A percentile compares a stretch with the other conserved stretches of the same genome.
Conservation (phyloP, 2,888 invertebrate species). For the Rutpela maculata region DNA sequence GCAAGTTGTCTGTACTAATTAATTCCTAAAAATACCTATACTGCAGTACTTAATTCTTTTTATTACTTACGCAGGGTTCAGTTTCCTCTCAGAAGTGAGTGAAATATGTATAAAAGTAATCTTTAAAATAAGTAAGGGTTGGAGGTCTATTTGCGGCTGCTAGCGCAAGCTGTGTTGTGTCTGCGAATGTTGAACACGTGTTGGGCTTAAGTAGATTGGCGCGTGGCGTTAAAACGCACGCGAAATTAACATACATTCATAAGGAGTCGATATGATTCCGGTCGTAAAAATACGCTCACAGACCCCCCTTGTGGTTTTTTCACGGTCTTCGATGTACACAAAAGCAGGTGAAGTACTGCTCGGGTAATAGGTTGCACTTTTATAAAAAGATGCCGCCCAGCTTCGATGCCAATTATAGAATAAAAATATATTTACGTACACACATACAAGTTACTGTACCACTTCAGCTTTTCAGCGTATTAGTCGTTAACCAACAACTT, state of each 20-base stretch:
- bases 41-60: slow-evolving; percentile 4
- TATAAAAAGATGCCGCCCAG: slow-evolving; percentile 45
- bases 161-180: slow-evolving; percentile 44
- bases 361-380: slow-evolving; percentile 33
- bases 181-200: slow-evolving; percentile 49
- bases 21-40: slow-evolving; percentile 26
- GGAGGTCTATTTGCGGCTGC: slow-evolving; percentile 44
- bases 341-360: slow-evolving; percentile 49
- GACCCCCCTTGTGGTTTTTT: slow-evolving; percentile 43
- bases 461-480: slow-evolving; percentile 4
- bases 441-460: slow-evolving; percentile 18
- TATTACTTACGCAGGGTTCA: slow-evolving; percentile 5
- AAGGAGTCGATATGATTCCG: slow-evolving; percentile 41
- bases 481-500: slow-evolving; percentile 8
- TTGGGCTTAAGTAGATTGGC: slow-evolving; percentile 41
- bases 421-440: slow-evolving; percentile 28
- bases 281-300: slow-evolving; percentile 39
- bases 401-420: slow-evolving; percentile 40
- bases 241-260: slow-evolving; percentile 35
- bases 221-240: slow-evolving; percentile 45
- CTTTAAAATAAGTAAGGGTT: slow-evolving; percentile 41
- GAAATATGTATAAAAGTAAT: slow-evolving; percentile 37
- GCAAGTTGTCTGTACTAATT: neutral
- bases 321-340: slow-evolving; percentile 43
- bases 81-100: slow-evolving; percentile 22